Percentiles rank a stretch among this genome's conserved stretches.
These are phyloP conservation scores for Nemapogon koenigi DNA, from an alignment of 2,888 invertebrate species.

Conservation along the genomic window DNA sequence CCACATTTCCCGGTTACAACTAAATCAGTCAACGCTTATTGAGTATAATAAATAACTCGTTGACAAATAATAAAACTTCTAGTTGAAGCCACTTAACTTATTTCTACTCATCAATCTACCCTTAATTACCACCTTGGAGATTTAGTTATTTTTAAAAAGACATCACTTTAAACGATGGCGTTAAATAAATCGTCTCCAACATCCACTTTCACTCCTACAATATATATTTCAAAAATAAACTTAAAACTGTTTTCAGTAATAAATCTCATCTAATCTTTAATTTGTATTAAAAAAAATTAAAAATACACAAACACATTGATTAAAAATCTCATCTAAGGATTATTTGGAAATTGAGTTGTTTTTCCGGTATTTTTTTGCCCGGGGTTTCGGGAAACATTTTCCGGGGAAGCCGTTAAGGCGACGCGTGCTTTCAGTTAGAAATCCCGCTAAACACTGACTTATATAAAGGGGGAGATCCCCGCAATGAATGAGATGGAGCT, in stretches of 20 bases:
- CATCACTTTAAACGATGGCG: slow-evolving; percentile 30
- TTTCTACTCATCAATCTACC: slow-evolving; percentile 37
- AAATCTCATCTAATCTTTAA: slow-evolving; percentile 41
- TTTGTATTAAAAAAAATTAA: too few relatives aligned
- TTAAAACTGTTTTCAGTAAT: slow-evolving; percentile 33
- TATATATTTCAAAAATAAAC: slow-evolving; percentile 37
- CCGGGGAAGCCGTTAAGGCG: slow-evolving; percentile 5
- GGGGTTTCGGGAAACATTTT: slow-evolving; percentile 4
- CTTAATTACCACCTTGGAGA: slow-evolving; percentile 32
- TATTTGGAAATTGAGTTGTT: not conserved
- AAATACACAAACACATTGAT: too few relatives aligned
- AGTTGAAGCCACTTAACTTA: slow-evolving; percentile 14
- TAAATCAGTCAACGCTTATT: slow-evolving; percentile 48
- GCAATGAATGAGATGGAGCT: slow-evolving; percentile 40
- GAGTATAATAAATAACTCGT: slow-evolving; percentile 43
- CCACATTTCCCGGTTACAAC: slow-evolving; percentile 31
- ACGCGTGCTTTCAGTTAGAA: slow-evolving; percentile 29
- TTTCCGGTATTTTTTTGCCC: not conserved
- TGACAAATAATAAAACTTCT: slow-evolving; percentile 52
- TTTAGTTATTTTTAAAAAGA: slow-evolving; percentile 36
- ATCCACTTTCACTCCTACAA: slow-evolving; percentile 21
- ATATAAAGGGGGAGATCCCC: slow-evolving; percentile 56
- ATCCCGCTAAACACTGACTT: slow-evolving; percentile 47
- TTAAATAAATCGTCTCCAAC: slow-evolving; percentile 31
- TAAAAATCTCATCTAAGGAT: not conserved